Percentiles rank a stretch among this genome's conserved stretches.
Conservation (phyloP, 1,140 invertebrate species). For the Drosophila auraria region DNA sequence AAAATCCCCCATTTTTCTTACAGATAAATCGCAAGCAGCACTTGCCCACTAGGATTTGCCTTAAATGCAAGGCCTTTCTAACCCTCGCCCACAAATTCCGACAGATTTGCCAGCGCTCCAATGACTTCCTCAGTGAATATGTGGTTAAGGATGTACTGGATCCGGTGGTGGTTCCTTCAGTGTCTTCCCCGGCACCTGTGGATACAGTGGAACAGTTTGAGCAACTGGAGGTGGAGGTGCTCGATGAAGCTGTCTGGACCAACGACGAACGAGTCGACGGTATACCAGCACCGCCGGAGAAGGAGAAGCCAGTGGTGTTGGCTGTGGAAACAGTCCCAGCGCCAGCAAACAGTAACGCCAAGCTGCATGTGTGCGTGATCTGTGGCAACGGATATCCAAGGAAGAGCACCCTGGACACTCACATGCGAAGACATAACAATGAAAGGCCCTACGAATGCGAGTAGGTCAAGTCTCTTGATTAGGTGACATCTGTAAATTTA, state of each 20-base stretch:
- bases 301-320: constrained; percentile 11
- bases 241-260: constrained; percentile 56
- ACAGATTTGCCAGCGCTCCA: constrained; percentile 73
- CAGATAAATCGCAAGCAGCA: constrained; percentile 59
- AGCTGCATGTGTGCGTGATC: constrained; percentile 71
- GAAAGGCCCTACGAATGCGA: constrained; percentile 82
- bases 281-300: not conserved
- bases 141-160: constrained; percentile 40
- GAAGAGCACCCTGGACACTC: constrained; percentile 74
- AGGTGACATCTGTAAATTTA: no score
- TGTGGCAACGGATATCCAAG: constrained; percentile 79
- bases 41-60: constrained; percentile 66
- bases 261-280: constrained; percentile 52
- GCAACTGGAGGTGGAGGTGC: constrained; percentile 49
- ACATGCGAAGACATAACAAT: constrained; percentile 79
- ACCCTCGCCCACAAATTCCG: constrained; percentile 71
- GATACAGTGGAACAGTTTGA: constrained; percentile 40
- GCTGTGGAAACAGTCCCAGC: constrained; percentile 5
- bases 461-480: constrained; percentile 34
- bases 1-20: not conserved
- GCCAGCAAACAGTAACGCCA: constrained; percentile 2
- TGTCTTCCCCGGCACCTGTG: not conserved
- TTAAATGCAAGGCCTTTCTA: constrained; percentile 71
- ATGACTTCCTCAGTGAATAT: constrained; percentile 70
- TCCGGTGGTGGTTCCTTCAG: not conserved